Base-by-base conservation (phyloP, 2,113 vertebrate genomes). In the Zosterops hypoxanthus region DNA sequence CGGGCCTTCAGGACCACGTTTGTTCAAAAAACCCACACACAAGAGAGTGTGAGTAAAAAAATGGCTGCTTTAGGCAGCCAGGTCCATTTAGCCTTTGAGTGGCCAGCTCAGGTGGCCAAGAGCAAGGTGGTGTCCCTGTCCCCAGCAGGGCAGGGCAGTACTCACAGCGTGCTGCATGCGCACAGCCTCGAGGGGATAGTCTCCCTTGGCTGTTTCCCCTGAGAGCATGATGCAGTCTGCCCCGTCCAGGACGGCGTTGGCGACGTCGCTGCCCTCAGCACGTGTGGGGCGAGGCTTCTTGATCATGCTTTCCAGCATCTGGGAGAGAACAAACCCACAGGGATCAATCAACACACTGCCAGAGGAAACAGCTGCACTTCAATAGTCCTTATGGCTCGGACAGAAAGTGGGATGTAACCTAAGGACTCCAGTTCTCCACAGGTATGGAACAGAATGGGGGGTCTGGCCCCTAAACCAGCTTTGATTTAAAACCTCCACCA, bases 261-360 rank as follows among this genome's bases (percentile, higher is more conserved):
- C 99, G 8, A 99, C 99, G 1, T 99, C 99, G 1, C 98, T 99
- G 96, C 99, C 99, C 98, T 99, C 99, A 0, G 99, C 99, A 1
- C 99, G 98, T 5, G 99, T 99, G 0, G 99, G 99, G 5, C 99
- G 99, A 19, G 99, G 99, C 63, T 99, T 99, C 98, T 99, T 99
- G 95, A 99, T 99, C 99, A 99, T 99, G 97, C 99, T 99, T 96
- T 99, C 99, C 97, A 99, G 93, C 99, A 99, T 99, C 99, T 99
- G 61, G 61, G 81, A 53, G 33, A 68, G n/a, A 72, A 49, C 6
- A 66, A 73, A n/a, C 3, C 9, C 68, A 44, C 49, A 3, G n/a
- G 23, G 41, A 49, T 95, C 44, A 46, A 46, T 46, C 11, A 56
- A 26, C 44, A 5, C 25, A 8, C 8, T 8, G 16, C 56, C 42